phyloP scores from a whole-genome alignment of 2,797 vertebrate genomes.

The Hoplostethus mediterraneus region DNA sequence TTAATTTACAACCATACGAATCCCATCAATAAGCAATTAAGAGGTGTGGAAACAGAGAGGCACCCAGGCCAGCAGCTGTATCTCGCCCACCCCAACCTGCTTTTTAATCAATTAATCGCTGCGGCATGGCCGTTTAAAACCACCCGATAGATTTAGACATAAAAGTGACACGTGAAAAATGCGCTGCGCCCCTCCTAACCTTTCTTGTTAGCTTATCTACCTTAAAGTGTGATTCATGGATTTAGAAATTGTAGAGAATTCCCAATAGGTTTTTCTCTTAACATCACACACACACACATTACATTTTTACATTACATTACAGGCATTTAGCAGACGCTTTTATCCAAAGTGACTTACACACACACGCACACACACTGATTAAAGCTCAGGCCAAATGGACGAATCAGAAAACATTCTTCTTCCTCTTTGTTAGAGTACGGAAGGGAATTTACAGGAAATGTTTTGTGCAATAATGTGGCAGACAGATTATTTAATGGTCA shows the following conservation, averaged over 20 bases:
- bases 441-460: conserved; percentile 42
- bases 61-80: conserved; percentile 67
- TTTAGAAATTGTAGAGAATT: conserved; percentile 14
- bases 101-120: conserved; percentile 80
- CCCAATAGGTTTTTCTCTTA: neutral
- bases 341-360: neutral
- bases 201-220: conserved; percentile 22
- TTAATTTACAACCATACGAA: conserved; percentile 85
- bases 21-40: conserved; percentile 88
- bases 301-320: no score
- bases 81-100: conserved; percentile 46
- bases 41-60: conserved; percentile 76
- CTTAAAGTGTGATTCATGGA: neutral
- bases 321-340: no score
- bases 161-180: conserved; percentile 62
- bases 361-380: conserved; percentile 19
- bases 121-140: conserved; percentile 67
- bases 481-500: conserved; percentile 37
- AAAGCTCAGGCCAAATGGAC: conserved; percentile 24
- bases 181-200: conserved; percentile 29
- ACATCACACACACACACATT: no score
- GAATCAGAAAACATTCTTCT: conserved; percentile 17
- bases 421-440: conserved; percentile 29
- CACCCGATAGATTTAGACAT: conserved; percentile 70
- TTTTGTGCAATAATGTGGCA: conserved; percentile 53